These are phyloP conservation scores for Tortrix viridana DNA, from an alignment of 2,888 invertebrate genomes.

Conservation along the genomic window DNA sequence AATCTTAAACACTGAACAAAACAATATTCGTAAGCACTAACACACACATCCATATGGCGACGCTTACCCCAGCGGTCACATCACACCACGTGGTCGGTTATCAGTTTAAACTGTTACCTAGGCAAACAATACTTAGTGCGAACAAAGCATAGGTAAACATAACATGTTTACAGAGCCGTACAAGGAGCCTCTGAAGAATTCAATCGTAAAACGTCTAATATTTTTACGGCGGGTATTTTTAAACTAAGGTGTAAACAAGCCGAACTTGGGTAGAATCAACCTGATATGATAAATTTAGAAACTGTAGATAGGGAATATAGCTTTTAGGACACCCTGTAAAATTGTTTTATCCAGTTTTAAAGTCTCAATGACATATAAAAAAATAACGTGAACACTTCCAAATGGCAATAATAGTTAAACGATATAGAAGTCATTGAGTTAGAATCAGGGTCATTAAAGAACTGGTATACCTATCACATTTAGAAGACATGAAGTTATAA, in stretches of 20 bases:
- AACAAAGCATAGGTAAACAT: neutral
- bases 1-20: constrained; percentile 73
- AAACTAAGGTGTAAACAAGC: constrained; percentile 1
- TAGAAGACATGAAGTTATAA: constrained; percentile 13
- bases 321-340: no score
- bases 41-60: constrained; percentile 54
- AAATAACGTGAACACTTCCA: constrained; percentile 14
- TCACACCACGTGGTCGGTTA: constrained; percentile 66
- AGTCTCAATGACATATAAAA: neutral
- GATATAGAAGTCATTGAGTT: constrained; percentile 10
- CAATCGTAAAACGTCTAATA: neutral
- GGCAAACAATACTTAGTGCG: constrained; percentile 22
- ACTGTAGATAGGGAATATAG: no score
- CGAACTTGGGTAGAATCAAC: neutral
- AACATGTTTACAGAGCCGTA: constrained; percentile 1
- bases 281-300: no score
- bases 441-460: constrained; percentile 5
- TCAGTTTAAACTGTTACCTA: constrained; percentile 52
- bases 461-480: constrained; percentile 11
- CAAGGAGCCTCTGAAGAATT: neutral
- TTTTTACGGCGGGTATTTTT: constrained; percentile 6
- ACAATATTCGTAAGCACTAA: constrained; percentile 61
- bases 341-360: no score
- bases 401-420: constrained; percentile 19
- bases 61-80: constrained; percentile 44